Evolutionary conservation across 2,888 invertebrate genomes (phyloP).

Genomic region (Ophioninae sp.): DNA sequence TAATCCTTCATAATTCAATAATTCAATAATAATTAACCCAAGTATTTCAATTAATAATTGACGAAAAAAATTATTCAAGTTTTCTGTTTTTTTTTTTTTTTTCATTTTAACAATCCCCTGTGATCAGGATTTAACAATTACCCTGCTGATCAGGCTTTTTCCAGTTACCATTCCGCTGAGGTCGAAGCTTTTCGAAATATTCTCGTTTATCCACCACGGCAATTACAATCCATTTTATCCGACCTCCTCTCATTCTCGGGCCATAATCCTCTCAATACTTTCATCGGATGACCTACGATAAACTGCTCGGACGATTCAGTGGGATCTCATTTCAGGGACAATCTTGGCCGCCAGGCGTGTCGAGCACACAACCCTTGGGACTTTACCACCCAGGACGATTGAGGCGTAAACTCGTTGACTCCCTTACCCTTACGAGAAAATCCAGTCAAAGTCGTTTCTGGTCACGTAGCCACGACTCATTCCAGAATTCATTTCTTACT

Average conservation of each 20-base stretch:
- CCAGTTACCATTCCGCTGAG: not conserved
- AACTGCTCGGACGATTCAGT: too few species aligned
- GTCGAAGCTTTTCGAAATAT: not conserved
- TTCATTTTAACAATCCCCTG: too few species aligned
- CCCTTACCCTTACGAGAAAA: slow-evolving; percentile 24
- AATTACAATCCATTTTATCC: not conserved
- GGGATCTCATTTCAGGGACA: not conserved
- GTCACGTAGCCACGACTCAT: slow-evolving; percentile 38
- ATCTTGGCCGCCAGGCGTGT: not conserved
- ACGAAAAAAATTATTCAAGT: too few species aligned
- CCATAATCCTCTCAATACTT: not conserved
- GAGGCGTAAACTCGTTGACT: slow-evolving; percentile 20
- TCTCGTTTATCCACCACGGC: not conserved
- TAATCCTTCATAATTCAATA: too few species aligned
- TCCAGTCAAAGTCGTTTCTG: slow-evolving; percentile 33
- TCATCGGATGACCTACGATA: too few species aligned
- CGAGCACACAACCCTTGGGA: not conserved
- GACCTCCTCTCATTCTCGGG: not conserved
- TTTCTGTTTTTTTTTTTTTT: too few species aligned
- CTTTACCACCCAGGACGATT: slow-evolving; percentile 30
- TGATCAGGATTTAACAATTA: too few species aligned
- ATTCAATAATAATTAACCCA: too few species aligned
- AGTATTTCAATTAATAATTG: too few species aligned
- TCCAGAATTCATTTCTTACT: slow-evolving; percentile 30
- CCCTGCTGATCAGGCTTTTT: too few species aligned